phyloP scores from a whole-genome alignment of 2,888 invertebrate genomes.

The Antheraea yamamai region DNA sequence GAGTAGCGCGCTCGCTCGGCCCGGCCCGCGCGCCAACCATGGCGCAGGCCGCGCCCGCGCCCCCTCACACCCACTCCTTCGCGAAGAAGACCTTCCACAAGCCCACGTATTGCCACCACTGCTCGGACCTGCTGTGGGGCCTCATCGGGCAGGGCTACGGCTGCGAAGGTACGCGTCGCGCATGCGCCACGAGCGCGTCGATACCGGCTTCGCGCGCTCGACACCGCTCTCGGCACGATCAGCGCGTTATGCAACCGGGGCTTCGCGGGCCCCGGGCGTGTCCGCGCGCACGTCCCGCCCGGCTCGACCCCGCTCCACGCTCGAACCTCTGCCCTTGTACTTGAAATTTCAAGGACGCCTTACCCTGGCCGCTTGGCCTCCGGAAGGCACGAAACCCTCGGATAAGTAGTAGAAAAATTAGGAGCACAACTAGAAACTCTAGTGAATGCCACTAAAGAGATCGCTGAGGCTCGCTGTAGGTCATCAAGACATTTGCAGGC shows the following conservation, averaged over 20 bases:
- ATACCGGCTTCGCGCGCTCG: slow-evolving; percentile 63
- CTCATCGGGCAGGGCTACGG: slow-evolving; percentile 99
- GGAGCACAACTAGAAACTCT: background rate
- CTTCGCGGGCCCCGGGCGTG: slow-evolving; percentile 77
- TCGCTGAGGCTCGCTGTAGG: background rate
- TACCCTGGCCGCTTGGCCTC: slow-evolving; percentile 24
- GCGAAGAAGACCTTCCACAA: slow-evolving; percentile 99
- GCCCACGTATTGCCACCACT: slow-evolving; percentile 99
- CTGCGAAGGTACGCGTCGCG: slow-evolving; percentile 95
- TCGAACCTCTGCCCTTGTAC: slow-evolving; percentile 44
- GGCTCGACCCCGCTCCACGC: slow-evolving; percentile 19
- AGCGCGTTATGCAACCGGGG: slow-evolving; percentile 65
- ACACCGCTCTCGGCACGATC: slow-evolving; percentile 62
- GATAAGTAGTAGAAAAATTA: background rate
- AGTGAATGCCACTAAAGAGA: background rate
- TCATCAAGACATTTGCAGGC: background rate
- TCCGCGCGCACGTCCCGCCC: slow-evolving; percentile 40
- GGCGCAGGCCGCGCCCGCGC: slow-evolving; percentile 84
- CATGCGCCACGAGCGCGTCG: slow-evolving; percentile 75
- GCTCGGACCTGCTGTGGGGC: slow-evolving; percentile 99
- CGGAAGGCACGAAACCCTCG: background rate
- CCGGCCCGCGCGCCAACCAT: slow-evolving; percentile 81
- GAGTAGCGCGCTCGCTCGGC: slow-evolving; percentile 79
- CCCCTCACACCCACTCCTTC: slow-evolving; percentile 94
- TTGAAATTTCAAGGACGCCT: slow-evolving; percentile 50